phyloP scores from a whole-genome alignment of 2,888 invertebrate species.

The Phaonia tiefii region DNA sequence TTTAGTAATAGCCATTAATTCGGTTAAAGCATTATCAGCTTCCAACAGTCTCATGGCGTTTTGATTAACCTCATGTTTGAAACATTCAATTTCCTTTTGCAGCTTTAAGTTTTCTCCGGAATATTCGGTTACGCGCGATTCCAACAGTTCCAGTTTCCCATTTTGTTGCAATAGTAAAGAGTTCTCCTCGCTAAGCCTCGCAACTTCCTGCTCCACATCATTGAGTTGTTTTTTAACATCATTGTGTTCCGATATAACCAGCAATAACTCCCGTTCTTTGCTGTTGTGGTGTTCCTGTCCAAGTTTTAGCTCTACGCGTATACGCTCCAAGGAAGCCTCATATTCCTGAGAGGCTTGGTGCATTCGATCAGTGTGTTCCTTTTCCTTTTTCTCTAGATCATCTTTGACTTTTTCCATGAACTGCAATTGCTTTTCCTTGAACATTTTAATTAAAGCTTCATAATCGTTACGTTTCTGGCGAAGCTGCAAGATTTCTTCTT shows the following conservation, averaged over 20 bases:
- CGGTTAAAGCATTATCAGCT: conserved; percentile 61
- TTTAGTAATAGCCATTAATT: conserved; percentile 52
- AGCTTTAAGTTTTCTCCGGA: conserved; percentile 58
- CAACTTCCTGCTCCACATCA: conserved; percentile 45
- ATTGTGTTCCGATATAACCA: conserved; percentile 60
- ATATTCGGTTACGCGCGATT: conserved; percentile 50
- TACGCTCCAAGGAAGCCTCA: conserved; percentile 51
- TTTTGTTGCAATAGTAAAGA: conserved; percentile 36
- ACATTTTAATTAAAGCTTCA: conserved; percentile 35
- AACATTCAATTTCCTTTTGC: conserved; percentile 61
- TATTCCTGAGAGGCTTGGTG: conserved; percentile 49
- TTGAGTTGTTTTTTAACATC: conserved; percentile 54
- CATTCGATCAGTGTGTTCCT: conserved; percentile 52
- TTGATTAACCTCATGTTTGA: conserved; percentile 62
- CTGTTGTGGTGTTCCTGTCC: conserved; percentile 56
- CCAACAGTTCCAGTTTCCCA: conserved; percentile 50
- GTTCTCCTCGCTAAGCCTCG: conserved; percentile 30
- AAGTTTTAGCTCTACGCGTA: conserved; percentile 54
- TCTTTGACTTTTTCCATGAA: conserved; percentile 54
- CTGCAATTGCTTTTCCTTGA: conserved; percentile 36
- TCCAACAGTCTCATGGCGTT: conserved; percentile 53
- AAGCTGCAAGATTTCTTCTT: conserved; percentile 1
- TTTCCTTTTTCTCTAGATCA: conserved; percentile 52
- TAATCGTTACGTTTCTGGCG: conserved; percentile 46
- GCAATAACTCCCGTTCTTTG: conserved; percentile 62